phyloP scores from a whole-genome alignment of 2,113 vertebrate species.

The Trachemys scripta region DNA sequence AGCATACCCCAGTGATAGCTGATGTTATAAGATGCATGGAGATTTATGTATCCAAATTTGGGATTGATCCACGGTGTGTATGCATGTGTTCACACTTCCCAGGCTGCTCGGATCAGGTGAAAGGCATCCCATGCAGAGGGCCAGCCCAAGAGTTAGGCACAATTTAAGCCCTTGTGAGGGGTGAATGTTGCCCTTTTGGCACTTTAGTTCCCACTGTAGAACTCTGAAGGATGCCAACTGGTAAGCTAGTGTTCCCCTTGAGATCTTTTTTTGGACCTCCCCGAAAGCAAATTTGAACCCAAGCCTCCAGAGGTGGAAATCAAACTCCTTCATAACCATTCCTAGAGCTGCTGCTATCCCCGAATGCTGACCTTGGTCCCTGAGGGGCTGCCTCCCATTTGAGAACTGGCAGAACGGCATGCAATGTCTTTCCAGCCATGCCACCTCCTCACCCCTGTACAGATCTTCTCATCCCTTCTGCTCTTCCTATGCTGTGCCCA shows the following conservation, averaged over 20 bases:
- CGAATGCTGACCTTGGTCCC: background rate
- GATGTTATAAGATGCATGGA: background rate
- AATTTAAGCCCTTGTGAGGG: too few species aligned
- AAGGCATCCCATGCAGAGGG: too few species aligned
- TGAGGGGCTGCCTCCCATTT: accelerated
- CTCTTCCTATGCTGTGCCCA: background rate
- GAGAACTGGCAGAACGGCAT: background rate
- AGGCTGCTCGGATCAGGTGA: too few species aligned
- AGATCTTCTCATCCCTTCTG: background rate
- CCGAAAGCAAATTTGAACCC: background rate
- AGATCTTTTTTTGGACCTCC: background rate
- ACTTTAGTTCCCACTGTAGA: background rate
- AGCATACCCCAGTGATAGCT: background rate
- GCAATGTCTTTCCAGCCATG: background rate
- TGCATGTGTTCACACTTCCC: too few species aligned
- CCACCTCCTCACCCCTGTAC: background rate
- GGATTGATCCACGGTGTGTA: too few species aligned
- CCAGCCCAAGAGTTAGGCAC: too few species aligned
- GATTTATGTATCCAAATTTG: background rate
- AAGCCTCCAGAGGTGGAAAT: background rate
- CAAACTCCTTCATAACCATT: accelerated
- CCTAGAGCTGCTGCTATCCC: background rate
- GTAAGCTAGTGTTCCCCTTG: accelerated
- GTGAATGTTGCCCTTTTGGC: background rate
- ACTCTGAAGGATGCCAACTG: background rate